Percentiles rank a stretch among this genome's conserved stretches.
Evolutionary conservation across 2,888 invertebrate species (phyloP).

Genomic region (Orchesellides sinensis): DNA sequence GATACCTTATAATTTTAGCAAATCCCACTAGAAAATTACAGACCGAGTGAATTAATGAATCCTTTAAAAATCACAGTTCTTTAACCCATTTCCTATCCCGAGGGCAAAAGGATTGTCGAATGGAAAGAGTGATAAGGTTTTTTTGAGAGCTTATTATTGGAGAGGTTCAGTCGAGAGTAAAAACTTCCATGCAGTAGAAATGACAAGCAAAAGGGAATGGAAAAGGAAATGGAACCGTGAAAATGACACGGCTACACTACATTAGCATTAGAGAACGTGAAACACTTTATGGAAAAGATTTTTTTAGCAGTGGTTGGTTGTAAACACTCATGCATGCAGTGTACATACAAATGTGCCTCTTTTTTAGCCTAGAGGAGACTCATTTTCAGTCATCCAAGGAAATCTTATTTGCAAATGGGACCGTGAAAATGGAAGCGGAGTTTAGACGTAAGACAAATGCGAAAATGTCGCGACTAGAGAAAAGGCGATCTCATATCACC

Average conservation of each 20-base stretch:
- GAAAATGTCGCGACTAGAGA: slow-evolving; percentile 47
- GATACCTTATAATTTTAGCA: too few relatives aligned
- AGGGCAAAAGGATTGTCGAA: neutral
- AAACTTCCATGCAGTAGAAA: slow-evolving; percentile 8
- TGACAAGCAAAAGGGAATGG: slow-evolving; percentile 9
- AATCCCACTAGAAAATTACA: slow-evolving; percentile 32
- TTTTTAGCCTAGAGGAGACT: slow-evolving; percentile 22
- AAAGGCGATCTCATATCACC: slow-evolving; percentile 7
- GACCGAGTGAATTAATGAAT: slow-evolving; percentile 49
- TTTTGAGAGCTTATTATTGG: neutral
- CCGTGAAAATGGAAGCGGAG: slow-evolving; percentile 34
- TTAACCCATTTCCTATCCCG: slow-evolving; percentile 40
- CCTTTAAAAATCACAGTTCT: slow-evolving; percentile 54
- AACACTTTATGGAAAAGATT: slow-evolving; percentile 24
- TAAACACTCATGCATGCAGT: neutral
- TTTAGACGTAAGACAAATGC: slow-evolving; percentile 49
- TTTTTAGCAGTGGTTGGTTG: too few relatives aligned
- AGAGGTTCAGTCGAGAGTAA: neutral
- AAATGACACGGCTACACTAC: slow-evolving; percentile 50
- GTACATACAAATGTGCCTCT: slow-evolving; percentile 22
- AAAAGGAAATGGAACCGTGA: slow-evolving; percentile 34
- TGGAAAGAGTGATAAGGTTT: too few relatives aligned
- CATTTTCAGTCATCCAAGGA: slow-evolving; percentile 56
- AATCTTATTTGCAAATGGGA: slow-evolving; percentile 57
- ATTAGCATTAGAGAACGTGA: slow-evolving; percentile 24